Base-by-base conservation (phyloP, 2,797 vertebrate species). In the Malurus leucopterus region DNA sequence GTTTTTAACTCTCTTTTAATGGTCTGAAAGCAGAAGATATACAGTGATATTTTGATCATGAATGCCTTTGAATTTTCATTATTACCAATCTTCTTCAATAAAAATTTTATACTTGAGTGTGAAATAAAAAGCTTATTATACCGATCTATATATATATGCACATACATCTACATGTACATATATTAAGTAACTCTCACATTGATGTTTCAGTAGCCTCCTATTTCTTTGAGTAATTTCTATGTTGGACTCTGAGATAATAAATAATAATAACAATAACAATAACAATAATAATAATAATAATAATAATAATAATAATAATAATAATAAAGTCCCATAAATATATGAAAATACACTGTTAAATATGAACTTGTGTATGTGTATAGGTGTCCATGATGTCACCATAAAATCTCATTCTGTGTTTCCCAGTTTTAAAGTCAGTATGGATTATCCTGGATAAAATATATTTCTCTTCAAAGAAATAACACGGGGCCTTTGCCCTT, bases 141-240 rank as follows among this genome's bases (percentile, higher is more conserved):
- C 8, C 38, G 4, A 0, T 2, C 1, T 55, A 3, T 30, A 1
- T 44, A 7, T 20, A 3, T 38, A 15, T 61, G 22, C 30, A 27
- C 26, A 11, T 18, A 17, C 24, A 2, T 61, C 2, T 41, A 4
- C 49, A 11, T 36, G 1, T 40, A 3, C 58, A 4, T 40, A 1
- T 38, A 1, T 67, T 55, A 43, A 38, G 14, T n/a, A 61, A 49
- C 10, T 40, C 18, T 79, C 6, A 26, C 38, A 44, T 4, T 36
- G 30, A 47, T 53, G 3, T 54, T 80, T 71, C 30, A 65, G n/a
- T 17, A 65, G 12, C 7, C 6, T 86, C 10, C 6, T 50, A 2
- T 51, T 71, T 44, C 8, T 91, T 36, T 88, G 30, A 55, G 19
- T 26, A 22, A 2, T 57, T 80, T 69, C 11, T 36, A 3, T 50